phyloP scores from a whole-genome alignment of 2,888 invertebrate genomes.

The Phyllotreta striolata region DNA sequence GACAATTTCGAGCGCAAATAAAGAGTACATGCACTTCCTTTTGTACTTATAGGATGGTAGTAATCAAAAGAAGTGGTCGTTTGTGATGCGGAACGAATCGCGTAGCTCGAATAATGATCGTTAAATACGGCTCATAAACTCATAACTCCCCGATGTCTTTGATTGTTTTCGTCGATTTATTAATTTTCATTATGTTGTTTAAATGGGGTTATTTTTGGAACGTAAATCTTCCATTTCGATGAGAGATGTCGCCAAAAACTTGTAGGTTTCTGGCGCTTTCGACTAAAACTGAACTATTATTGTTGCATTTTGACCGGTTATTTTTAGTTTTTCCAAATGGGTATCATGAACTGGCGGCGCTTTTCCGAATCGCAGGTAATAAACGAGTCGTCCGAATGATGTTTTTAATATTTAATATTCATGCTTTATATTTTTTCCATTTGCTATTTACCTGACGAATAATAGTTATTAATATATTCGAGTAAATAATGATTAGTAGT shows the following conservation, averaged over 20 bases:
- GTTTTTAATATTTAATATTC: too few relatives aligned
- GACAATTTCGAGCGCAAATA: background rate
- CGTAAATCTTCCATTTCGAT: background rate
- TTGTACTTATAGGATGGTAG: background rate
- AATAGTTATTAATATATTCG: too few relatives aligned
- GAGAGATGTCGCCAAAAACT: slow-evolving; percentile 21
- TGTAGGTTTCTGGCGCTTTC: background rate
- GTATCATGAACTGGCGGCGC: slow-evolving; percentile 49
- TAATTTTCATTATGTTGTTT: slow-evolving; percentile 1
- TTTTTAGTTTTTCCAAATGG: slow-evolving; percentile 45
- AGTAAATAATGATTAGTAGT: too few relatives aligned
- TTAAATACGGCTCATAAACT: too few relatives aligned
- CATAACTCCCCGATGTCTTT: too few relatives aligned
- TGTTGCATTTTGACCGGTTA: slow-evolving; percentile 32
- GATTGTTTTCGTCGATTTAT: too few relatives aligned
- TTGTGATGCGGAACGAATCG: slow-evolving; percentile 8
- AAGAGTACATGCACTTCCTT: background rate
- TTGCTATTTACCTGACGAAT: too few relatives aligned
- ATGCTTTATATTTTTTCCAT: too few relatives aligned
- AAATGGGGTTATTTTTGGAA: background rate
- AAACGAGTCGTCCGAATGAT: background rate
- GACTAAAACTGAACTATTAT: slow-evolving; percentile 18
- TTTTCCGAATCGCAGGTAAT: slow-evolving; percentile 31
- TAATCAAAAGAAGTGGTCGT: background rate
- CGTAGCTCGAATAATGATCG: too few relatives aligned